Base-by-base conservation (phyloP, 2,797 vertebrate species). In the Hoplostethus mediterraneus region DNA sequence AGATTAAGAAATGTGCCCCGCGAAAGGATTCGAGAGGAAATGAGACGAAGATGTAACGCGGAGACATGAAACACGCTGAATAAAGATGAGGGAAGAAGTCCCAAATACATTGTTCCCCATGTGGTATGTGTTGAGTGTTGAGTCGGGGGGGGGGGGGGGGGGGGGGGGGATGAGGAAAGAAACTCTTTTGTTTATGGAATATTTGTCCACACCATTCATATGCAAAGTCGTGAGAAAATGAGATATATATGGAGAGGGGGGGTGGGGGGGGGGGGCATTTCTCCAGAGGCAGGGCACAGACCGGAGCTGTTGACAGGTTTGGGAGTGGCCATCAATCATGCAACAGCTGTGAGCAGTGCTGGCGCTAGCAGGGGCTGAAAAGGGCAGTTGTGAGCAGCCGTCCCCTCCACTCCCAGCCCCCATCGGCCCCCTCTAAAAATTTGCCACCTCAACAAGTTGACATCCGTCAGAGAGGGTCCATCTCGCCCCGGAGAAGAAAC, bases 251-350 rank as follows among this genome's bases (percentile, higher is more conserved):
- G n/a, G n/a, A n/a, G n/a, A n/a, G n/a, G n/a, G n/a, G n/a, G n/a
- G 45, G 59, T 63, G 30, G 28, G 14, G 48, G 63, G 61, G 44
- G 38, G 62, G 64, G 63, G 69, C 48, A 10, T 73, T 76, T 83
- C 78, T 75, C 79, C 60, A n/a, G 73, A 77, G 82, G 63, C 65
- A 17, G 53, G 60, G 69, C 68, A 53, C 59, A 71, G 66, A 55
- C 55, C 17, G 52, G 58, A 82, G 80, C 42, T 74, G 87, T 52
- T 93, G 91, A 93, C 90, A 90, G 82, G 72, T 78, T 44, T 31
- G 80, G 73, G 82, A 87, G 79, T 33, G 81, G 63, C 55, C 88
- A 93, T 93, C 90, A 90, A 92, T 93, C 92, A 91, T 73, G 75
- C 73, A 84, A 84, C 91, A 91, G 89, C 90, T 93, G 89, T 67